Conservation (phyloP, 2,113 vertebrate genomes). For the Poeciliopsis retropinna region DNA sequence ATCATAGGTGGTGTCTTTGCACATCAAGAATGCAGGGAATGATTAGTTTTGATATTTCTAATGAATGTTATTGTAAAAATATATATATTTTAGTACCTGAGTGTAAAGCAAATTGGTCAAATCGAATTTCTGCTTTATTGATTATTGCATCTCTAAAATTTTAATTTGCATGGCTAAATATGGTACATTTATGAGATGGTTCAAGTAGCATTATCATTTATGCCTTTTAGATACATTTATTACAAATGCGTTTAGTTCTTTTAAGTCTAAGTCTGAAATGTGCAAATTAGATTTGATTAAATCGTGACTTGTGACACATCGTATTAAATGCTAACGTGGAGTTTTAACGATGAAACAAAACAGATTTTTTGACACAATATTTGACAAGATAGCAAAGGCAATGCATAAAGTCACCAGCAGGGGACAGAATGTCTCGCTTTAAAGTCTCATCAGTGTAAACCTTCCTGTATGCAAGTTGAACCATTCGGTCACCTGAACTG, state of each 20-base stretch:
- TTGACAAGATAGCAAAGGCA: constrained; percentile 47
- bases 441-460: background rate
- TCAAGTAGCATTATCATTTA: too few relatives aligned
- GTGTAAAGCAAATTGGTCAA: too few relatives aligned
- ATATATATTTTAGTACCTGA: too few relatives aligned
- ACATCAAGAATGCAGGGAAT: too few relatives aligned
- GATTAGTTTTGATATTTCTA: too few relatives aligned
- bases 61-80: too few relatives aligned
- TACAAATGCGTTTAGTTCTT: background rate
- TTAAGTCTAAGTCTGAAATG: background rate
- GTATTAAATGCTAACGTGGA: background rate
- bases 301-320: background rate
- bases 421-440: constrained; percentile 37
- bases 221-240: background rate
- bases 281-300: too few relatives aligned
- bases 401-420: constrained; percentile 46
- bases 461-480: background rate
- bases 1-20: too few relatives aligned
- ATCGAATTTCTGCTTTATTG: too few relatives aligned
- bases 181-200: background rate
- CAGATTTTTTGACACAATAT: constrained; percentile 29
- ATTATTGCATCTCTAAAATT: too few relatives aligned
- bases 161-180: background rate
- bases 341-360: background rate
- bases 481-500: background rate